Base-by-base conservation (phyloP, 2,888 invertebrate genomes). In the Coenonympha glycerion region DNA sequence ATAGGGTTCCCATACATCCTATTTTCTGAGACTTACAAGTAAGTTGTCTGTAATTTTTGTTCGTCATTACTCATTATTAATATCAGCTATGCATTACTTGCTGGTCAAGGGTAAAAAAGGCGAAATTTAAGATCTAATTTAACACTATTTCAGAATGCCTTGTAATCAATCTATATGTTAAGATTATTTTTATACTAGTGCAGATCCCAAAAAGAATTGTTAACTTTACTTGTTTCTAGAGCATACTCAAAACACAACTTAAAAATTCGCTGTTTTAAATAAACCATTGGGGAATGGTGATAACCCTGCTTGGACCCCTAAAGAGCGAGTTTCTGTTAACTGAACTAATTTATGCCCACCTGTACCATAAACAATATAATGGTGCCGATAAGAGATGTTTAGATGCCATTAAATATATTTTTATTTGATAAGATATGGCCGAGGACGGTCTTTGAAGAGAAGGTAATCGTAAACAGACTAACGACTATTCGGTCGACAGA, bases 331-430 rank as follows among this genome's bases (percentile, higher is more conserved):
- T 66, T 72, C 71, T 73, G 76, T 79, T 82, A 66, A 80, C 69
- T 79, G 83, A 79, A 83, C 86, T 85, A 85, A 86, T 86, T 86
- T 86, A 86, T 80, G 80, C 71, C 66, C 73, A 71, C 73, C 71
- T 73, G 81, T 77, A 76, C 71, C 77, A 81, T 85, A 86, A 86
- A 85, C 79, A 80, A 83, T 74, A 73, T 71, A 64, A 66, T 68
- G 66, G 69, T 64, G 64, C 63, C 65, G 66, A 71, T 69, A 64
- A 66, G 66, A 67, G 66, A 67, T 73, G 64, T 68, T 76, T 68
- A 64, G 63, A 70, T 64, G 61, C 57, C 59, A 64, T 72, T 66
- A 68, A 71, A 72, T 72, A 72, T 72, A 72, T 67, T 75, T 67
- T 74, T 70, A 72, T 70, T 65, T 55, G 61, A 67, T 61, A 61